phyloP scores from a whole-genome alignment of 2,797 vertebrate genomes.

The Gallinago nigripennis region DNA sequence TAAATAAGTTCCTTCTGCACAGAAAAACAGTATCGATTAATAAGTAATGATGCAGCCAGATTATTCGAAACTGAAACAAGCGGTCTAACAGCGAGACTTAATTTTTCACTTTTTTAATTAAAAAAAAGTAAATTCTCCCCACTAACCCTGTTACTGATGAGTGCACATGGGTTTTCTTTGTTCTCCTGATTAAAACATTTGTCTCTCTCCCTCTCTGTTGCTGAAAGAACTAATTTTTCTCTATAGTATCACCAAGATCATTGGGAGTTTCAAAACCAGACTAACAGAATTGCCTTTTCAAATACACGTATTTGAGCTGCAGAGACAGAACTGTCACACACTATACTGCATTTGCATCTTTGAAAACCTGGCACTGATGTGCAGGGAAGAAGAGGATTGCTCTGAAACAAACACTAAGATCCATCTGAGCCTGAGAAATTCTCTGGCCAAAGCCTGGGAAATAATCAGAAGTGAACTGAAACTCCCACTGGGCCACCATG shows the following conservation, averaged over 20 bases:
- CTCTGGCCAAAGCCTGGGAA: slow-evolving; percentile 33
- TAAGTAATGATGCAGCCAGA: slow-evolving; percentile 44
- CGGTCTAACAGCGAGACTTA: background rate
- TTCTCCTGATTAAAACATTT: slow-evolving; percentile 60
- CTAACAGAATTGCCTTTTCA: background rate
- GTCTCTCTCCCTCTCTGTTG: background rate
- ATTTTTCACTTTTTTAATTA: slow-evolving; percentile 60
- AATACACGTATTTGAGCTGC: background rate
- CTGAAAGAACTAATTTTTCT: slow-evolving; percentile 9
- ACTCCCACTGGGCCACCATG: background rate
- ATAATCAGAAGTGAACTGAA: slow-evolving; percentile 29
- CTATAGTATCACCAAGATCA: background rate
- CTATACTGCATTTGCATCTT: background rate
- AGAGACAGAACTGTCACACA: background rate
- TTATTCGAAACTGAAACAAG: slow-evolving; percentile 26
- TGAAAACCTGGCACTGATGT: background rate
- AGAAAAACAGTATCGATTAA: slow-evolving; percentile 4
- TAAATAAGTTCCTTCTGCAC: slow-evolving; percentile 19
- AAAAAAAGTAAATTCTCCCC: slow-evolving; percentile 33
- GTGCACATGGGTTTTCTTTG: background rate
- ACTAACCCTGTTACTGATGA: background rate
- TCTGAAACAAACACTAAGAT: background rate
- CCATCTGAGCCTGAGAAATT: slow-evolving; percentile 33
- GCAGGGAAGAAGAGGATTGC: background rate
- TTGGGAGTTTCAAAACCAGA: background rate